These are phyloP conservation scores for Bradypodion ventrale DNA, from an alignment of 2,797 vertebrate genomes.

Conservation along the genomic window DNA sequence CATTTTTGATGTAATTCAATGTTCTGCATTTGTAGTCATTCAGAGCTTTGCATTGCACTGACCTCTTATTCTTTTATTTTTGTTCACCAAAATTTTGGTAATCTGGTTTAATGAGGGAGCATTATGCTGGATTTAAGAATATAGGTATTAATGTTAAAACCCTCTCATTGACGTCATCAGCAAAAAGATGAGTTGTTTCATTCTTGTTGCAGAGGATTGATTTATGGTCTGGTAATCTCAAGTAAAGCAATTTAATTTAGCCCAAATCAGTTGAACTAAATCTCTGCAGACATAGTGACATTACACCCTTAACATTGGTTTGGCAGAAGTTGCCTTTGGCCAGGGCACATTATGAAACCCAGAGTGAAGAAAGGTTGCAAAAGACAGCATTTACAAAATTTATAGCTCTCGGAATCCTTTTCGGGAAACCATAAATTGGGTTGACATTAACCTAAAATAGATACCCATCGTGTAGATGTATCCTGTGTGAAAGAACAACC, in stretches of 20 bases:
- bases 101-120: conserved; percentile 14
- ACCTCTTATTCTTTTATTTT: not conserved
- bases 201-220: conserved; percentile 12
- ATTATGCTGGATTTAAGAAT: not conserved
- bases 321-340: not conserved
- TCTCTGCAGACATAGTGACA: not conserved
- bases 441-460: not conserved
- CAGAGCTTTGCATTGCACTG: not conserved
- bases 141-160: conserved; percentile 3
- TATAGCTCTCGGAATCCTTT: not conserved
- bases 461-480: not conserved
- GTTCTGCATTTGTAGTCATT: not conserved
- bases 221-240: conserved; percentile 20
- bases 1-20: not conserved
- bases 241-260: conserved; percentile 35
- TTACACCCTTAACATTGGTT: not conserved
- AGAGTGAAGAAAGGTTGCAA: not conserved
- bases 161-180: conserved; percentile 11
- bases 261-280: conserved; percentile 20
- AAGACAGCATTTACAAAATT: not conserved
- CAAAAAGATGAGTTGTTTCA: conserved; percentile 6
- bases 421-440: not conserved
- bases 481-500: not conserved
- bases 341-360: not conserved
- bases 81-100: conserved; percentile 2